phyloP scores from a whole-genome alignment of 1,140 invertebrate genomes.

The Neelides sp. region DNA sequence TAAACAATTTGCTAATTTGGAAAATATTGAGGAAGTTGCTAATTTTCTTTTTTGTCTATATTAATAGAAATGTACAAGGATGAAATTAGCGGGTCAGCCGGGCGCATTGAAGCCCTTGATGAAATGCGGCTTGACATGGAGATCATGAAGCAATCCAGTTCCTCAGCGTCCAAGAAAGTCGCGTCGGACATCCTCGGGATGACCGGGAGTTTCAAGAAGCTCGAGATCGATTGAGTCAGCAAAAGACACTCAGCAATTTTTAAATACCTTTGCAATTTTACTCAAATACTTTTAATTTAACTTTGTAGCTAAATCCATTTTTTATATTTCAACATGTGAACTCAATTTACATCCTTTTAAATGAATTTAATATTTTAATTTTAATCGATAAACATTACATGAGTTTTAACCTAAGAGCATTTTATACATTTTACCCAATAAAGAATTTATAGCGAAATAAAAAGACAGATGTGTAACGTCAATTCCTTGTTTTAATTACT shows the following conservation, averaged over 20 bases:
- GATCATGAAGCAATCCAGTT: conserved; percentile 19
- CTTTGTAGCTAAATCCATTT: no score
- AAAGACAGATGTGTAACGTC: background rate
- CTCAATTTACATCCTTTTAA: no score
- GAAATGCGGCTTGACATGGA: conserved; percentile 33
- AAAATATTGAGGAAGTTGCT: background rate
- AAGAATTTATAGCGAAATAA: background rate
- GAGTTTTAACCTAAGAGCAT: no score
- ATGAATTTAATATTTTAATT: no score
- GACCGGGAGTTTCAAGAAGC: conserved; percentile 60
- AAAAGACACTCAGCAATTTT: no score
- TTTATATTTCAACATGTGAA: no score
- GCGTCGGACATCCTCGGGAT: conserved; percentile 50
- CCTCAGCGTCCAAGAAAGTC: conserved; percentile 38
- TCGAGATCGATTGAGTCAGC: conserved; percentile 53
- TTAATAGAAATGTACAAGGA: conserved; percentile 33
- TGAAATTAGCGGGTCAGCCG: conserved; percentile 29
- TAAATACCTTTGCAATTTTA: no score
- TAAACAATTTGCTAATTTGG: conserved; percentile 1
- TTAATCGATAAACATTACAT: no score
- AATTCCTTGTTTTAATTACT: background rate
- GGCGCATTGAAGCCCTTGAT: conserved; percentile 32
- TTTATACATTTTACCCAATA: no score
- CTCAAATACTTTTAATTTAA: no score
- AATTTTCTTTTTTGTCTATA: background rate